Conservation (phyloP, 2,113 vertebrate genomes). For the Microcebus griseorufus region DNA sequence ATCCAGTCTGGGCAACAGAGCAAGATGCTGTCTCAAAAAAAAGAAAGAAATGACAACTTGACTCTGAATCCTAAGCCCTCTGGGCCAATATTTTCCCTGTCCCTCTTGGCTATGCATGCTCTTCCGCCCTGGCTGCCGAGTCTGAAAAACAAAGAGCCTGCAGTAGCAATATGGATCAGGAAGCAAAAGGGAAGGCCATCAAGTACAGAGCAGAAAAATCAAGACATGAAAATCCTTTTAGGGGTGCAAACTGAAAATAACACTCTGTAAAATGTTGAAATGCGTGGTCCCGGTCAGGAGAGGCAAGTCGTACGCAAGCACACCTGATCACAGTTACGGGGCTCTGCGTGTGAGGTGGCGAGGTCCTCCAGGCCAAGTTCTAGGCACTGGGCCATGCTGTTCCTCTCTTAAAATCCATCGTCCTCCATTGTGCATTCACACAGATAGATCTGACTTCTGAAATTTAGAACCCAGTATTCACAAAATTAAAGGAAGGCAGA, state of each 20-base stretch:
- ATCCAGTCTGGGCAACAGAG: too few relatives aligned
- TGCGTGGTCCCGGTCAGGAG: neutral
- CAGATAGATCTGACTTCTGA: neutral
- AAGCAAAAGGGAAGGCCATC: neutral
- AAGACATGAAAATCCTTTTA: neutral
- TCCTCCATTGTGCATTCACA: neutral
- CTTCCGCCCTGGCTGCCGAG: neutral
- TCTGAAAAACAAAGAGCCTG: conserved; percentile 9
- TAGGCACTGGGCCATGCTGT: neutral
- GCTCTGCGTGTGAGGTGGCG: rapidly evolving
- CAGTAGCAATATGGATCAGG: neutral
- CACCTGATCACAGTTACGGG: rapidly evolving
- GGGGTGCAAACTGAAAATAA: neutral
- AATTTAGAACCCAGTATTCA: neutral
- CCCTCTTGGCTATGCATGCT: neutral
- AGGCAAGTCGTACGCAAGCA: neutral
- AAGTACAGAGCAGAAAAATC: neutral
- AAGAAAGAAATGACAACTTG: neutral
- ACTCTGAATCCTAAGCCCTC: neutral
- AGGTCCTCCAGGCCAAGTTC: neutral
- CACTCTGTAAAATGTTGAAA: neutral
- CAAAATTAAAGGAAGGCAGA: neutral
- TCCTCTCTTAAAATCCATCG: neutral
- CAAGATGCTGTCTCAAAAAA: too few relatives aligned
- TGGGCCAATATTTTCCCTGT: neutral